A percentile compares a stretch with the other conserved stretches of the same genome.
Evolutionary conservation across 2,113 vertebrate genomes (phyloP).

Genomic region (Phaethon lepturus): DNA sequence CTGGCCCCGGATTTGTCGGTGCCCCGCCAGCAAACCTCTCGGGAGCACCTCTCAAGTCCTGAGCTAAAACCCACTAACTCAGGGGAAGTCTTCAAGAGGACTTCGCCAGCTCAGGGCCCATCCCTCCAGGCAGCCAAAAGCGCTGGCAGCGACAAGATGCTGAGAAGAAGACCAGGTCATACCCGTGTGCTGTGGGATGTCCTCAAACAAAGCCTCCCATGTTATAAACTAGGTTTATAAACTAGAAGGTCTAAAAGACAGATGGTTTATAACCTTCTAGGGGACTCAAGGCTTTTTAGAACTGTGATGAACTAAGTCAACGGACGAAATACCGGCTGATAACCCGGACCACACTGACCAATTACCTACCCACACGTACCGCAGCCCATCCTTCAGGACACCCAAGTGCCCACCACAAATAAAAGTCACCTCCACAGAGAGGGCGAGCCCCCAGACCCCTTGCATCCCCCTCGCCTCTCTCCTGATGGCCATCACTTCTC

Average conservation of each 20-base stretch:
- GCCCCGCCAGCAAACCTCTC: background rate
- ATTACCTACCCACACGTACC: rapidly evolving
- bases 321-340: background rate
- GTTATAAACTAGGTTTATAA: background rate
- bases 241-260: background rate
- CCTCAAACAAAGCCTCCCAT: background rate
- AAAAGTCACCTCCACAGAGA: background rate
- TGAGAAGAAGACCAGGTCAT: background rate
- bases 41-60: background rate
- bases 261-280: background rate
- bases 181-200: background rate
- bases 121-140: too few species aligned
- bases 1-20: background rate
- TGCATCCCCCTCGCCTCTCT: background rate
- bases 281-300: background rate
- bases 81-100: rapidly evolving
- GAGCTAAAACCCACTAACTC: rapidly evolving
- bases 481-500: background rate
- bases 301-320: background rate
- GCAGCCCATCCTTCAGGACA: background rate
- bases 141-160: rapidly evolving
- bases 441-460: background rate
- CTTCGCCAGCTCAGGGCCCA: background rate
- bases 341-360: background rate
- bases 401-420: rapidly evolving